Conservation (phyloP, 2,888 invertebrate species). For the Nemotelus nigrinus region DNA sequence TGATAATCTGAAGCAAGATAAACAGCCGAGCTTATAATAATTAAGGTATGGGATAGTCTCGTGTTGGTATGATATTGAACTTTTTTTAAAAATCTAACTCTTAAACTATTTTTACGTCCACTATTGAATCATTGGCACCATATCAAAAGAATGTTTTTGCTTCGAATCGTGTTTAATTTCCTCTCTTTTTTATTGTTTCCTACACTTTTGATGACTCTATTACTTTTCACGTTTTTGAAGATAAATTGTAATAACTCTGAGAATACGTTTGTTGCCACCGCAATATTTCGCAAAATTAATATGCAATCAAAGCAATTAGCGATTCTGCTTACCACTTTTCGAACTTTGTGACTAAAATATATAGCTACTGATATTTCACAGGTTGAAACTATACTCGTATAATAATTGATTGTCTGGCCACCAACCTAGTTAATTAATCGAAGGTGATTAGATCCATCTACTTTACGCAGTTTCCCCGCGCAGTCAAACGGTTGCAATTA, state of each 20-base stretch:
- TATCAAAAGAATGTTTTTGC: constrained; percentile 33
- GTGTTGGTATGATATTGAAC: constrained; percentile 38
- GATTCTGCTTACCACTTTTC: constrained; percentile 10
- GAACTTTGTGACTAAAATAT: constrained; percentile 14
- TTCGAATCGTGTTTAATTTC: constrained; percentile 38
- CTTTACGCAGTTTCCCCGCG: too few relatives aligned
- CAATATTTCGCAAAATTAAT: background rate
- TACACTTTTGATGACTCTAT: constrained; percentile 31
- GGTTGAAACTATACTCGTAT: too few relatives aligned
- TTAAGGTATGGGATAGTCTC: constrained; percentile 36
- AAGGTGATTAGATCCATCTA: too few relatives aligned
- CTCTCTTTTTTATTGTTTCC: constrained; percentile 6
- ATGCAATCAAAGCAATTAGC: background rate
- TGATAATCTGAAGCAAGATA: constrained; percentile 15
- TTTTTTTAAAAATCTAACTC: constrained; percentile 13
- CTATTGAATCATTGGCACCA: constrained; percentile 41
- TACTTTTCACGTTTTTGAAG: background rate
- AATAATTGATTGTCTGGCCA: too few relatives aligned
- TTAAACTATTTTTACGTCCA: constrained; percentile 38
- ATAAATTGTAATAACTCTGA: background rate
- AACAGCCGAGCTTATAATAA: background rate
- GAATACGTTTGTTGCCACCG: background rate
- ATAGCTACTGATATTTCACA: background rate
- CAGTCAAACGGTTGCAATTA: too few relatives aligned
- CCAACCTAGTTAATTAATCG: too few relatives aligned